Conservation (phyloP, 2,888 invertebrate genomes). For the Leucophora obtusa region DNA sequence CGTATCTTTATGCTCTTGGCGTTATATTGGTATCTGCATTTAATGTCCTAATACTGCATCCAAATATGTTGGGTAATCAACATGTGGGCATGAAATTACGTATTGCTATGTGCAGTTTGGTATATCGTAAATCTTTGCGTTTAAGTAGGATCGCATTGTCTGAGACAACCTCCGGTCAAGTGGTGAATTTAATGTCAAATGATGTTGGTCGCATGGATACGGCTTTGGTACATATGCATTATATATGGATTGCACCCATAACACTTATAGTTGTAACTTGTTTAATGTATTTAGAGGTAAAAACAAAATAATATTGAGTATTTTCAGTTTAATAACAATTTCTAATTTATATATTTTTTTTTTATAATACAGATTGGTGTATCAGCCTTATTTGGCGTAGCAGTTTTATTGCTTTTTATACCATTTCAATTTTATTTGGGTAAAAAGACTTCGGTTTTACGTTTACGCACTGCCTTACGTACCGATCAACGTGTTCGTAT, state of each 20-base stretch:
- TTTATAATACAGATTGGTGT: constrained; percentile 78
- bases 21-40: constrained; percentile 86
- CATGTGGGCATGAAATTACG: constrained; percentile 85
- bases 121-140: constrained; percentile 84
- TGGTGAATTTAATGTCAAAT: constrained; percentile 95
- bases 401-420: constrained; percentile 82
- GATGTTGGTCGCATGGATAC: constrained; percentile 86
- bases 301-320: neutral
- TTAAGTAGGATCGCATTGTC: constrained; percentile 86
- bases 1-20: constrained; percentile 86
- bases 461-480: constrained; percentile 88
- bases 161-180: constrained; percentile 86
- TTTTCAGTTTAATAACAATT: no score
- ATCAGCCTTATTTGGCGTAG: constrained; percentile 81
- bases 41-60: constrained; percentile 89
- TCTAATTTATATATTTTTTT: neutral
- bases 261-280: constrained; percentile 88
- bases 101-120: constrained; percentile 83
- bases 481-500: constrained; percentile 94
- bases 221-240: constrained; percentile 92
- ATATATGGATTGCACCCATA: constrained; percentile 92
- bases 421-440: constrained; percentile 88
- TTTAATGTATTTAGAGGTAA: constrained; percentile 82
- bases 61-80: constrained; percentile 87
- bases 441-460: constrained; percentile 85